Percentiles rank a stretch among this genome's conserved stretches.
Conservation (phyloP, 2,797 vertebrate genomes). For the Mus spretus region DNA sequence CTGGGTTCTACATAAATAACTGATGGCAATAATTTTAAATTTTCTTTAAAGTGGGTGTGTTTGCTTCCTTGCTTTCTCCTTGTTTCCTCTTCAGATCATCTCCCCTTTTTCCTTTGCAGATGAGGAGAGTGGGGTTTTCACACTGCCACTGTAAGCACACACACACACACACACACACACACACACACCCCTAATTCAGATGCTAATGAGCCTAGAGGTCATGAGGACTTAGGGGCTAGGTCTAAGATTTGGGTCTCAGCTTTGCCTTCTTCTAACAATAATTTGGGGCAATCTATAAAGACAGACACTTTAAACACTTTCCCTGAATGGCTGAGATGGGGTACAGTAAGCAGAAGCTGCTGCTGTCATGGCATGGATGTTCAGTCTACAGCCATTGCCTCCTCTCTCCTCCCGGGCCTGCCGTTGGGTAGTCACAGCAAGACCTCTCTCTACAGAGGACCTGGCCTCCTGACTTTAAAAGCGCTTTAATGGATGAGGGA, state of each 20-base stretch:
- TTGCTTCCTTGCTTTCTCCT: background rate
- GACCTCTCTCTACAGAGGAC: conserved; percentile 32
- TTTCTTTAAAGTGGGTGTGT: background rate
- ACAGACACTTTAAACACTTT: background rate
- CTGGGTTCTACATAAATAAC: background rate
- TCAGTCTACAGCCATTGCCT: rapidly evolving
- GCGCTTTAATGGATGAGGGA: background rate
- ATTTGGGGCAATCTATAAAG: background rate
- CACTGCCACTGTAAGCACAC: rapidly evolving
- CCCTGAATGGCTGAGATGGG: background rate
- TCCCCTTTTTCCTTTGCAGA: background rate
- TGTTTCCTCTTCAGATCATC: background rate
- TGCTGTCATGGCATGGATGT: background rate
- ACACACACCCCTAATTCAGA: background rate
- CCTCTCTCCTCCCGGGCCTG: background rate
- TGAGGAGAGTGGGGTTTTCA: background rate
- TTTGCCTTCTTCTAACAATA: background rate
- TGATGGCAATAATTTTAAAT: background rate
- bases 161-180: rapidly evolving
- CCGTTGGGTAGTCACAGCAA: background rate
- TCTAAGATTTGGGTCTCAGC: background rate
- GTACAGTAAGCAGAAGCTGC: background rate
- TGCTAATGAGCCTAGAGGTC: background rate
- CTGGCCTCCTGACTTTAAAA: background rate
- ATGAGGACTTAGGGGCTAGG: background rate